Conservation (phyloP, 1,140 invertebrate genomes). For the Anoplophora glabripennis region DNA sequence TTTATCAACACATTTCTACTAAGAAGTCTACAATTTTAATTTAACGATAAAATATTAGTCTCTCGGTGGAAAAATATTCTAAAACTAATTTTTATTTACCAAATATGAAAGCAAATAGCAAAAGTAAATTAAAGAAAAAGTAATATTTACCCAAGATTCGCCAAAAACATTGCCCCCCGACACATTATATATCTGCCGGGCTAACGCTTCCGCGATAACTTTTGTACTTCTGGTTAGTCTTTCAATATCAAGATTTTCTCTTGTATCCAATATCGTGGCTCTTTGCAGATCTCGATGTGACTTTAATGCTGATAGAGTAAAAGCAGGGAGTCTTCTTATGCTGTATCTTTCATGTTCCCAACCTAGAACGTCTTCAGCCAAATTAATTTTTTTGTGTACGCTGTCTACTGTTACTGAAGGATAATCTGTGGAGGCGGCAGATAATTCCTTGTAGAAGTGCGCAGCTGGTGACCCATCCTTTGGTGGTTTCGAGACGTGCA, state of each 20-base stretch:
- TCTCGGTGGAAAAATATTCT: too few relatives aligned
- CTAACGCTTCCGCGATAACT: conserved; percentile 78
- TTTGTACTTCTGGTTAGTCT: conserved; percentile 69
- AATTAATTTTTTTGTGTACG: conserved; percentile 95
- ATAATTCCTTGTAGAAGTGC: conserved; percentile 69
- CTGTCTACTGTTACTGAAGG: conserved; percentile 66
- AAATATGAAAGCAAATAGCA: too few relatives aligned
- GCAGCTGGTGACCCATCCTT: conserved; percentile 76
- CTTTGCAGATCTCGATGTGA: conserved; percentile 59
- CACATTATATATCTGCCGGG: conserved; percentile 82
- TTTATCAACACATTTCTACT: too few relatives aligned
- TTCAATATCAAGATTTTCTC: conserved; percentile 58
- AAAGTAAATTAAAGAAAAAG: neutral
- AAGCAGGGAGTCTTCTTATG: conserved; percentile 63
- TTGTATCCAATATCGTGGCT: conserved; percentile 63
- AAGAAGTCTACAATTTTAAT: too few relatives aligned
- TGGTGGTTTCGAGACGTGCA: conserved; percentile 96
- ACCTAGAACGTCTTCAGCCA: conserved; percentile 82
- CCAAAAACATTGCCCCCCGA: conserved; percentile 66
- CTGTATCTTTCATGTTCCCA: conserved; percentile 99
- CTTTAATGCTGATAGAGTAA: conserved; percentile 52
- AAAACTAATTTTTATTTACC: too few relatives aligned
- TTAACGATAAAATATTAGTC: too few relatives aligned
- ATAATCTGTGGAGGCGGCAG: conserved; percentile 56
- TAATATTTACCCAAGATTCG: conserved; percentile 63